Evolutionary conservation across 2,113 vertebrate genomes (phyloP), one percentile per base, ranked within the genome.

Genomic region (Oncorhynchus mykiss): DNA sequence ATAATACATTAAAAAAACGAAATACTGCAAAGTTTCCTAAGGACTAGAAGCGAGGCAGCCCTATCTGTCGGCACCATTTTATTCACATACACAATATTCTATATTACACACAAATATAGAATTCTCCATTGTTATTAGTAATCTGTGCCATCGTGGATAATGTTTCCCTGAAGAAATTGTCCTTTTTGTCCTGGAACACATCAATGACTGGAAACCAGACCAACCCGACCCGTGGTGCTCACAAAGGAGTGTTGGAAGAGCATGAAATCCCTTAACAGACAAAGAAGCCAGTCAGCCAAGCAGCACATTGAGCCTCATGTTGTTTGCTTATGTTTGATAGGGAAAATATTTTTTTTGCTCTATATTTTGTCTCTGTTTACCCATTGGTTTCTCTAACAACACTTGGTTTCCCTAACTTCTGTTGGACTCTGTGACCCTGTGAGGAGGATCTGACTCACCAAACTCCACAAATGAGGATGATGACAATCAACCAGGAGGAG

Each of bases 101-200:
- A 7, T 34, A 86, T 90, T 86, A 88, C 69, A 81, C 86, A 81
- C 88, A 87, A 45, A 45, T 90, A 84, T 88, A 89, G 85, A 90
- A 89, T 84, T 85, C 78, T 83, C 84, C 80, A 75, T 54, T 71
- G 71, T 85, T 85, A 86, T 91, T 82, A 82, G 82, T 76, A 87
- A 14, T 85, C 78, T 71, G 79, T 83, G 81, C 87, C 85, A 84
- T 84, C 70, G 11, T 71, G 74, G 85, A 87, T 87, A 78, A 87
- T 85, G 82, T 90, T 88, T 86, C 90, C 85, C 83, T 22, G 65
- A 85, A 91, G 86, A 87, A 79, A 69, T 27, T 0, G 77, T 73
- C 79, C 82, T 86, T 90, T 78, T 79, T 45, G 39, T 8, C 39
- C 39, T 45, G 39, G 39, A 45, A 45, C 39, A 45, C 39, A 45